A percentile compares a stretch with the other conserved stretches of the same genome.
These are phyloP conservation scores for Scaptomyza montana DNA, from an alignment of 1,140 invertebrate species.

Conservation along the genomic window DNA sequence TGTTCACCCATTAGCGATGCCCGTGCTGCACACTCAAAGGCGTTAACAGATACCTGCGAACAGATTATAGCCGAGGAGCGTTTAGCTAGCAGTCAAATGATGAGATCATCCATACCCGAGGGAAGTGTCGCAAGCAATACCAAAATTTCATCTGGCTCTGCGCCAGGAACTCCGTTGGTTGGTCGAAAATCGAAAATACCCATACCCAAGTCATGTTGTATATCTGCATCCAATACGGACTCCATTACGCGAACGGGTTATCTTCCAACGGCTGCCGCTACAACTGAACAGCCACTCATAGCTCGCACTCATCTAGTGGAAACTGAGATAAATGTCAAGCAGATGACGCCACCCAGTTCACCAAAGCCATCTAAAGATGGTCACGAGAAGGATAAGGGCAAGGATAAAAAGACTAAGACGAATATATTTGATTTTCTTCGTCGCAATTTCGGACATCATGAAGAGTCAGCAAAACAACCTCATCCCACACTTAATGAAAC, in stretches of 20 bases:
- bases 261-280: constrained; percentile 19
- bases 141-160: constrained; percentile 27
- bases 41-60: constrained; percentile 74
- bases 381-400: constrained; percentile 29
- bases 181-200: constrained; percentile 75
- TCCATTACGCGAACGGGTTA: constrained; percentile 69
- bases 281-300: constrained; percentile 55
- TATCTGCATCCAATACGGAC: constrained; percentile 64
- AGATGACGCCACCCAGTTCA: constrained; percentile 51
- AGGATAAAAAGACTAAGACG: constrained; percentile 72
- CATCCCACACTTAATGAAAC: constrained; percentile 65
- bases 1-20: constrained; percentile 65
- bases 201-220: constrained; percentile 73
- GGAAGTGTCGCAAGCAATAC: background rate
- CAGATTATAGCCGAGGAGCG: constrained; percentile 79
- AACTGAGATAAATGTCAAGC: constrained; percentile 76
- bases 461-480: constrained; percentile 38
- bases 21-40: constrained; percentile 74
- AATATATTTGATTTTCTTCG: constrained; percentile 82
- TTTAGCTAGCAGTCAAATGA: constrained; percentile 70
- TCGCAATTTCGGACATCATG: constrained; percentile 75
- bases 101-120: constrained; percentile 57
- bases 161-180: constrained; percentile 44
- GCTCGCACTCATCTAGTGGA: constrained; percentile 73
- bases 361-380: constrained; percentile 25